Evolutionary conservation across 2,888 invertebrate species (phyloP).

Genomic region (Torymus aiolomorphi): DNA sequence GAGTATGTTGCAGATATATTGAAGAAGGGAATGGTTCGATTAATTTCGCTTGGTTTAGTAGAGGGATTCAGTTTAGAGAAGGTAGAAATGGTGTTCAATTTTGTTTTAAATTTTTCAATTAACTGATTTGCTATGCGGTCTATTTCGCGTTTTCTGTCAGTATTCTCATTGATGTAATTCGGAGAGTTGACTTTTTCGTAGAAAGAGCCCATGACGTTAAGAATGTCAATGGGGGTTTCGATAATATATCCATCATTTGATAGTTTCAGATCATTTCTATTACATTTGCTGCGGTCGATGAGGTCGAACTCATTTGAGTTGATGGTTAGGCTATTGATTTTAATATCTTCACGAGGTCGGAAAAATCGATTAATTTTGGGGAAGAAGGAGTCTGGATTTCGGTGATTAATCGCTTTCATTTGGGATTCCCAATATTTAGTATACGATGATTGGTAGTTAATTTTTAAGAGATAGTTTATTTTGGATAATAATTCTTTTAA

Average conservation of each 20-base stretch:
- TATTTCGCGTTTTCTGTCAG: background rate
- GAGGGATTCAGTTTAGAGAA: background rate
- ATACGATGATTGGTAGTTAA: too few species aligned
- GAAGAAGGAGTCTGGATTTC: background rate
- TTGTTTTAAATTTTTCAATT: background rate
- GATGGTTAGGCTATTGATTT: background rate
- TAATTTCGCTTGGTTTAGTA: background rate
- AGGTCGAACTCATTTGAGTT: background rate
- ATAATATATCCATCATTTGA: background rate
- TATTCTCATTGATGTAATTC: too few species aligned
- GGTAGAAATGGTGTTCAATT: background rate
- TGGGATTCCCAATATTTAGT: too few species aligned
- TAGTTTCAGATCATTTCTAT: background rate
- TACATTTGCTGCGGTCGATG: background rate
- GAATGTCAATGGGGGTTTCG: background rate
- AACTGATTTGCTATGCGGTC: background rate
- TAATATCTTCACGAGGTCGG: background rate
- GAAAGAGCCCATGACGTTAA: too few species aligned
- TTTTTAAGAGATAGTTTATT: background rate
- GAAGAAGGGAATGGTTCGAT: constrained; percentile 43
- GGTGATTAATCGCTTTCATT: constrained; percentile 5
- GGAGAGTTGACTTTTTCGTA: too few species aligned
- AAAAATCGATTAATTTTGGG: constrained; percentile 25
- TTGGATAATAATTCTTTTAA: constrained; percentile 9
- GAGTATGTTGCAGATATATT: background rate